Evolutionary conservation across 2,888 invertebrate genomes (phyloP).

Genomic region (Tetropium fuscum): DNA sequence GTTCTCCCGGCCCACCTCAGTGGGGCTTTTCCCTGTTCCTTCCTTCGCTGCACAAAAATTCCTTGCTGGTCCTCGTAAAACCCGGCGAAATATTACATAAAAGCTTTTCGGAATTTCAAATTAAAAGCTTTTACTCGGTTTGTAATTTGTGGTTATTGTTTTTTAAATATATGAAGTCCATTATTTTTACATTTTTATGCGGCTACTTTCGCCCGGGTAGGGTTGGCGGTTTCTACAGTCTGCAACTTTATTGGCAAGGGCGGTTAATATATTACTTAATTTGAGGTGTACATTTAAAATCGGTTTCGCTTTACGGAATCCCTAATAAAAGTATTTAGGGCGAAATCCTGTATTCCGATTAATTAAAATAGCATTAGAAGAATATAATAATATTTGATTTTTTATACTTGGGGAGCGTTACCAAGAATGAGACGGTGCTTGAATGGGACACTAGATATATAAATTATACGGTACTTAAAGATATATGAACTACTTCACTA

Average conservation of each 20-base stretch:
- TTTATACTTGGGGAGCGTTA: no score
- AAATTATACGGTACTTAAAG: no score
- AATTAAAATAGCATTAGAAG: no score
- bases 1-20: conserved; percentile 45
- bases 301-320: no score
- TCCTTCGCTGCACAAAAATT: conserved; percentile 28
- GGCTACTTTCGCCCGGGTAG: conserved; percentile 31
- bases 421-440: no score
- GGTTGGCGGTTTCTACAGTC: conserved; percentile 38
- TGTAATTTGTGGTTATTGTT: conserved; percentile 46
- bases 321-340: no score
- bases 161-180: conserved; percentile 46
- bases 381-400: no score
- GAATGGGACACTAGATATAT: no score
- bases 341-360: no score
- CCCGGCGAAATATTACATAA: conserved; percentile 35
- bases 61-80: conserved; percentile 21
- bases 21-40: conserved; percentile 26
- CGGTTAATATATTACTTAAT: conserved; percentile 43
- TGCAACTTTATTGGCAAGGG: conserved; percentile 40
- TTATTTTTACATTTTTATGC: conserved; percentile 44
- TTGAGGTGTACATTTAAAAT: conserved; percentile 16
- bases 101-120: conserved; percentile 38
- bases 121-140: conserved; percentile 37
- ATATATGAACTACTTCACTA: no score